Base-by-base conservation (phyloP, 2,888 invertebrate genomes). In the Drepanosiphum platanoidis region DNA sequence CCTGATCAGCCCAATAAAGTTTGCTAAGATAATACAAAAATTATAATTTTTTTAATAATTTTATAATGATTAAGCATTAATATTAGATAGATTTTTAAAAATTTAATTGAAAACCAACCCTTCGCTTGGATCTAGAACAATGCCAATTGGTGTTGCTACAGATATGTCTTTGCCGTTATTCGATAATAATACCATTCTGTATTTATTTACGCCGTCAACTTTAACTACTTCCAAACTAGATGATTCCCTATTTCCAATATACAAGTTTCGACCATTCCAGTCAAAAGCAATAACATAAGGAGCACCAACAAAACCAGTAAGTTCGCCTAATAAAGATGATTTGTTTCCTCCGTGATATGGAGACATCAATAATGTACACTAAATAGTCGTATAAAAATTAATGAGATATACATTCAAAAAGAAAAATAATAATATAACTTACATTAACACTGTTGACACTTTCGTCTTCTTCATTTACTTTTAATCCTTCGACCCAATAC, bases 1-100 rank as follows among this genome's bases (percentile, higher is more conserved):
- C 99, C 88, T 96, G 95, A 89, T 99, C 99, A 15, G 97, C 93
- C 99, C 99, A 99, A 91, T 96, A 99, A 42, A 98, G 90, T 90
- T 95, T 94, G 46, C 94, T 94, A 89, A 27, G 36, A 68, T n/a
- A 79, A 32, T 42, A 46, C 7, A 30, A 27, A 58, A n/a, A 81
- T 52, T 34, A 64, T 30, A n/a, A 79, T n/a, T n/a, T n/a, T n/a
- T n/a, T n/a, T n/a, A n/a, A n/a, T 58, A 39, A 79, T 34, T 15
- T 36, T 5, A 30, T 30, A 52, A 30, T 71, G 64, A 22, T 77
- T n/a, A 39, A 74, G 46, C 86, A 72, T 30, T 70, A 15, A 22
- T 36, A n/a, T 27, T 8, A n/a, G 4, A 32, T 9, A n/a, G 0
- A 39, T n/a, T 22, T 30, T 30, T 27, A 78, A 3, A 9, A 46